phyloP scores from a whole-genome alignment of 2,113 vertebrate species.

The Misgurnus mizolepis region DNA sequence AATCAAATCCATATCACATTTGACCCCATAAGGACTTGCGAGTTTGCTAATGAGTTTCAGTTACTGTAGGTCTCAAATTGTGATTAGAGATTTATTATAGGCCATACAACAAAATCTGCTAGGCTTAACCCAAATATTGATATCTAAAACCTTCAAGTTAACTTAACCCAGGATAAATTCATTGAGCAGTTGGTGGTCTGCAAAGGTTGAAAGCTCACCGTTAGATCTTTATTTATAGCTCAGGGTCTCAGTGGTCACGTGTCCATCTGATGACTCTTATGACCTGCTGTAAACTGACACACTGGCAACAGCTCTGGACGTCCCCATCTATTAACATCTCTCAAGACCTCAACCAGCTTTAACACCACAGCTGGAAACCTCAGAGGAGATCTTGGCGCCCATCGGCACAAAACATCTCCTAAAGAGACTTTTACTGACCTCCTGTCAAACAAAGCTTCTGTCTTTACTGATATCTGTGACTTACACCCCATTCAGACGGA shows the following conservation, averaged over 20 bases:
- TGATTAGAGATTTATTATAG: too few species aligned
- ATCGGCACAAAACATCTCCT: not conserved
- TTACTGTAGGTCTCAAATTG: too few species aligned
- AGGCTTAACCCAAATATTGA: too few species aligned
- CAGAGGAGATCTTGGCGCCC: not conserved
- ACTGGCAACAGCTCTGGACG: not conserved
- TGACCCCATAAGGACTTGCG: too few species aligned
- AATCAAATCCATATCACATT: too few species aligned
- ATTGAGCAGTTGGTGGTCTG: not conserved
- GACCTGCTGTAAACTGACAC: conserved; percentile 34
- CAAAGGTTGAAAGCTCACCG: not conserved
- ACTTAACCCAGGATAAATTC: not conserved
- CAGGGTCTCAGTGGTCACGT: not conserved
- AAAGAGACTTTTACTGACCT: not conserved
- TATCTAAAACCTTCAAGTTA: too few species aligned
- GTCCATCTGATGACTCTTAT: conserved; percentile 33
- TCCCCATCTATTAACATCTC: not conserved
- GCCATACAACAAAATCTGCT: too few species aligned
- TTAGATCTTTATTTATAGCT: conserved; percentile 22
- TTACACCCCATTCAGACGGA: too few species aligned
- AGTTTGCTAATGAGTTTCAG: too few species aligned
- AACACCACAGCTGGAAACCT: conserved; percentile 8
- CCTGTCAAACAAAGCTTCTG: not conserved
- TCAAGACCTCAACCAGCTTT: not conserved
- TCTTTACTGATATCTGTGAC: not conserved